Evolutionary conservation across 2,888 invertebrate genomes (phyloP).

Genomic region (Phrixothrix hirtus): DNA sequence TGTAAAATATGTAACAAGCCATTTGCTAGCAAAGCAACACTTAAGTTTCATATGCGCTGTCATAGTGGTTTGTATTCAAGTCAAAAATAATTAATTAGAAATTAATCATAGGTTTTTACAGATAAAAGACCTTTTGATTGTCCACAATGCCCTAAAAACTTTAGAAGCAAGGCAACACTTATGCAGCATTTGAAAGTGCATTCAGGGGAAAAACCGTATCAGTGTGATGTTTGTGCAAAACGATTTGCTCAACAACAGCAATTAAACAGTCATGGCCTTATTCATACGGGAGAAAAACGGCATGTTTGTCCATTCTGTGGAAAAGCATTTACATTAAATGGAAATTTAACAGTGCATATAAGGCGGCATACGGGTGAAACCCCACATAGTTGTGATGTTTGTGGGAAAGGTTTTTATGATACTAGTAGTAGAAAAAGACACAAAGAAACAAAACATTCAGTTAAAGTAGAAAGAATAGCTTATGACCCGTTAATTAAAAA

Average conservation of each 20-base stretch:
- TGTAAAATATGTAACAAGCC: conserved; percentile 7
- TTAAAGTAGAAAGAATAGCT: too few species aligned
- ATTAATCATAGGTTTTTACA: neutral
- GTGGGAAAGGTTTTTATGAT: conserved; percentile 25
- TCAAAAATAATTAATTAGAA: neutral
- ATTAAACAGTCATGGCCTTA: conserved; percentile 42
- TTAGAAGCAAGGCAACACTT: conserved; percentile 14
- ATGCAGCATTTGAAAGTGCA: conserved; percentile 47
- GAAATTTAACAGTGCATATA: conserved; percentile 34
- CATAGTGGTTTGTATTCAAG: conserved; percentile 5
- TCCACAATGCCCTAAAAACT: conserved; percentile 8
- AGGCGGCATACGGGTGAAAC: conserved; percentile 24
- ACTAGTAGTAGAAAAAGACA: conserved; percentile 11
- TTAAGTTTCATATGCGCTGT: conserved; percentile 1
- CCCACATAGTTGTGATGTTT: conserved; percentile 24
- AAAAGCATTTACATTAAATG: conserved; percentile 44
- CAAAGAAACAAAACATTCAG: conserved; percentile 5
- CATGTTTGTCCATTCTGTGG: conserved; percentile 34
- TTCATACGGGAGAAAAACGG: conserved; percentile 45
- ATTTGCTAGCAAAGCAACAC: neutral
- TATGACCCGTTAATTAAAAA: too few species aligned
- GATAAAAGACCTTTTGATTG: conserved; percentile 8
- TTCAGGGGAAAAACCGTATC: conserved; percentile 52
- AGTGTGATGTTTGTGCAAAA: conserved; percentile 52
- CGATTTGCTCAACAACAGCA: conserved; percentile 43